Percentiles rank a stretch among this genome's conserved stretches.
Evolutionary conservation across 2,113 vertebrate species (phyloP).

Genomic region (Gnathonemus longibarbis): DNA sequence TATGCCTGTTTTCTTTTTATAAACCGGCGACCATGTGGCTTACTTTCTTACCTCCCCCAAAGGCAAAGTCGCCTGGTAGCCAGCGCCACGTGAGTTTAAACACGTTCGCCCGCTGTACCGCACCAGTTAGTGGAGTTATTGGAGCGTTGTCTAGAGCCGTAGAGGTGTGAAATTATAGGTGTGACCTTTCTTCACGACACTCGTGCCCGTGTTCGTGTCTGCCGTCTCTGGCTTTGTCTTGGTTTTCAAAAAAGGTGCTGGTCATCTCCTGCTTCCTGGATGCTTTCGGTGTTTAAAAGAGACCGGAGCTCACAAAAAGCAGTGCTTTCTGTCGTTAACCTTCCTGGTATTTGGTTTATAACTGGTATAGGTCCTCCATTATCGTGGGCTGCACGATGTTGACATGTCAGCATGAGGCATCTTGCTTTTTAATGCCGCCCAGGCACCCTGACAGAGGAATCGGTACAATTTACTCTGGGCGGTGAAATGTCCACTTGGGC

Average conservation of each 20-base stretch:
- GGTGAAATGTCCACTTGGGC: too few species aligned
- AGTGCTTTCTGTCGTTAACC: not conserved
- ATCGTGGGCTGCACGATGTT: not conserved
- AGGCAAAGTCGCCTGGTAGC: not conserved
- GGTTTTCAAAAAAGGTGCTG: not conserved
- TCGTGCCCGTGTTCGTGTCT: not conserved
- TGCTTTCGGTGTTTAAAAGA: not conserved
- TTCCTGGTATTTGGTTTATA: not conserved
- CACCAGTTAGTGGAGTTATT: not conserved
- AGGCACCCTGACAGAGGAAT: too few species aligned
- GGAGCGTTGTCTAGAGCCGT: not conserved
- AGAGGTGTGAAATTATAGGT: not conserved
- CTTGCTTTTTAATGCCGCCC: too few species aligned
- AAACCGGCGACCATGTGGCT: slow-evolving; percentile 17
- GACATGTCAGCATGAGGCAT: not conserved
- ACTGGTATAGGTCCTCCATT: not conserved
- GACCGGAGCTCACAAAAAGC: not conserved
- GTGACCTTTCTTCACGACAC: not conserved
- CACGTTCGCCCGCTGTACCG: not conserved
- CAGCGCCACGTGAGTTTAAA: not conserved
- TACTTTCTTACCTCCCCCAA: slow-evolving; percentile 11
- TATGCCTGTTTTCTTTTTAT: slow-evolving; percentile 37
- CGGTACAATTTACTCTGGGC: too few species aligned
- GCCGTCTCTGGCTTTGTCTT: not conserved
- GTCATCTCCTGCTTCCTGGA: not conserved